phyloP scores from a whole-genome alignment of 2,113 vertebrate genomes.

The Xyrauchen texanus region DNA sequence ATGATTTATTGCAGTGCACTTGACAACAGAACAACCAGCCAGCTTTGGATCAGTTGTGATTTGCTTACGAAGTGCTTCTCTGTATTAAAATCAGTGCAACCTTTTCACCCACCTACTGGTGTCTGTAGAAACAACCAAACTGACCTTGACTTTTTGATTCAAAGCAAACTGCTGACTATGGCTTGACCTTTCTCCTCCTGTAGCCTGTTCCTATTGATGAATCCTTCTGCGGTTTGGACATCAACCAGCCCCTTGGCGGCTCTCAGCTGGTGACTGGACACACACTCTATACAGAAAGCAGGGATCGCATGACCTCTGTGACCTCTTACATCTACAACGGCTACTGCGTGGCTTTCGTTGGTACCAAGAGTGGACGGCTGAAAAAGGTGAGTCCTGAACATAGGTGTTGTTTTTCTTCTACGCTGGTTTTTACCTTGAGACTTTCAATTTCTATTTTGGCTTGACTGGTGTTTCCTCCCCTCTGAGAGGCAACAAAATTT shows the following conservation, averaged over 20 bases:
- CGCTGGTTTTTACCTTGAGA: background rate
- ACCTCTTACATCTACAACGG: slow-evolving; percentile 95
- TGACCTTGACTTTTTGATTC: slow-evolving; percentile 30
- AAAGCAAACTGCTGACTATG: background rate
- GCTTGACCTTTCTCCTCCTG: slow-evolving; percentile 22
- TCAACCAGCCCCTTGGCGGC: slow-evolving; percentile 97
- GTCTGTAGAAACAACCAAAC: slow-evolving; percentile 15
- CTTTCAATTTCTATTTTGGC: background rate
- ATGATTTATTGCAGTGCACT: background rate
- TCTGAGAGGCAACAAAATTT: background rate
- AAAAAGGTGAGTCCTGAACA: slow-evolving; percentile 86
- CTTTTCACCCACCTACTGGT: slow-evolving; percentile 20
- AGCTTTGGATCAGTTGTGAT: background rate
- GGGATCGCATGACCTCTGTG: slow-evolving; percentile 93
- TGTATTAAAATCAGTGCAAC: slow-evolving; percentile 6
- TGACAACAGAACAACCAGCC: slow-evolving; percentile 6
- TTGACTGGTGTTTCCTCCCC: background rate
- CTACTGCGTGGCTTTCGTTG: slow-evolving; percentile 95
- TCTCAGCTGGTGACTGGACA: slow-evolving; percentile 89
- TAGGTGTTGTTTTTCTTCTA: background rate
- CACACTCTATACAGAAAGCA: slow-evolving; percentile 86
- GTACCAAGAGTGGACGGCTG: slow-evolving; percentile 91
- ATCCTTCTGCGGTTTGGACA: slow-evolving; percentile 96
- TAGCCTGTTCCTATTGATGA: slow-evolving; percentile 97
- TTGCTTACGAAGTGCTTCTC: slow-evolving; percentile 12